Evolutionary conservation across 1,140 invertebrate species (phyloP).

Genomic region (Orchestia grillus): DNA sequence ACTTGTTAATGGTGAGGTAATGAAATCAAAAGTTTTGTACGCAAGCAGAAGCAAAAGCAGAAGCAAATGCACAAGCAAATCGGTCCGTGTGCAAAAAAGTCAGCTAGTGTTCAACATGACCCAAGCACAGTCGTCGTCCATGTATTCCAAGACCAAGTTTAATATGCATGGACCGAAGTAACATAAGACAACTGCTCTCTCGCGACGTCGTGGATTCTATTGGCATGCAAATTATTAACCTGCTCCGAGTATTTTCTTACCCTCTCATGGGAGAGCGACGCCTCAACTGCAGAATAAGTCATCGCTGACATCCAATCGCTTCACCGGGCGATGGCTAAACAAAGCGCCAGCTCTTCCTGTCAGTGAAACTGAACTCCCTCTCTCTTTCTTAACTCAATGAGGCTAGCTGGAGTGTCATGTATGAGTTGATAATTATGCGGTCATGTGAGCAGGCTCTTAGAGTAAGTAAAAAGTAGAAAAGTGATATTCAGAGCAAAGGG

Average conservation of each 20-base stretch:
- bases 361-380: neutral
- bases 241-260: constrained; percentile 28
- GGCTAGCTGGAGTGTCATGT: neutral
- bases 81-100: too few species aligned
- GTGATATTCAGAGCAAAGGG: neutral
- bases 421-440: neutral
- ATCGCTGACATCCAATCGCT: constrained; percentile 41
- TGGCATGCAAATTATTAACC: constrained; percentile 53
- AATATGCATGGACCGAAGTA: constrained; percentile 43
- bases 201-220: neutral
- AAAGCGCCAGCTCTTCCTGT: neutral
- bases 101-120: neutral
- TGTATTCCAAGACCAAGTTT: neutral
- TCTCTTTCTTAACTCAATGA: constrained; percentile 1
- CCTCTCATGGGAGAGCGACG: neutral
- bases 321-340: neutral
- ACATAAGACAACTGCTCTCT: constrained; percentile 47
- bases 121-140: neutral
- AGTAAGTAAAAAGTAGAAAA: neutral
- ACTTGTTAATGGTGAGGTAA: too few species aligned
- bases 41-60: neutral
- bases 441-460: neutral
- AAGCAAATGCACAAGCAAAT: too few species aligned
- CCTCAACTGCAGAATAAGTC: neutral
- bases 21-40: neutral